Percentiles rank a stretch among this genome's conserved stretches.
Conservation (phyloP, 2,797 vertebrate genomes). For the Mus caroli region DNA sequence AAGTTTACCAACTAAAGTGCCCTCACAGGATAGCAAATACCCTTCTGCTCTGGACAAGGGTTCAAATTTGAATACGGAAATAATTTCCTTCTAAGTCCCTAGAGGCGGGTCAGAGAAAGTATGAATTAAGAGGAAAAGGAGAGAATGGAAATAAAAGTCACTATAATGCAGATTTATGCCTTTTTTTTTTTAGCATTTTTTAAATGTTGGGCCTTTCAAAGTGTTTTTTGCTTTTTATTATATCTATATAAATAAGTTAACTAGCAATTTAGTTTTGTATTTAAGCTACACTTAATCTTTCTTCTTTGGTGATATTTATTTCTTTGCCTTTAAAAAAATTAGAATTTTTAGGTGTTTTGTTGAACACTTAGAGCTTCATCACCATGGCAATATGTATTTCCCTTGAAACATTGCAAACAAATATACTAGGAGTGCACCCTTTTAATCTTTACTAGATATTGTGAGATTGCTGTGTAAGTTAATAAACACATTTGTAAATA, state of each 20-base stretch:
- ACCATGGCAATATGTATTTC: slow-evolving; percentile 86
- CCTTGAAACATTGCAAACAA: slow-evolving; percentile 80
- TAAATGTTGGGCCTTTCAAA: slow-evolving; percentile 88
- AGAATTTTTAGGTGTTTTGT: too few relatives aligned
- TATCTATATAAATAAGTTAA: slow-evolving; percentile 89
- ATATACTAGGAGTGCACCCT: slow-evolving; percentile 88
- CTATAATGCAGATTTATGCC: slow-evolving; percentile 90
- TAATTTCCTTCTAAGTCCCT: slow-evolving; percentile 50
- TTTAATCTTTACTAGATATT: slow-evolving; percentile 89
- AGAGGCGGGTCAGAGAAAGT: slow-evolving; percentile 74
- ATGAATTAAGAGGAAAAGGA: slow-evolving; percentile 75
- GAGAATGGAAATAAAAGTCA: slow-evolving; percentile 83
- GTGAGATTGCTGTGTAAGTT: slow-evolving; percentile 91
- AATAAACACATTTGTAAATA: slow-evolving; percentile 90
- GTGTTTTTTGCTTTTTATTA: slow-evolving; percentile 88
- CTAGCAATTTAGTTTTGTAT: slow-evolving; percentile 87
- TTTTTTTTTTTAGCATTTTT: slow-evolving; percentile 88
- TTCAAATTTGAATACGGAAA: slow-evolving; percentile 58
- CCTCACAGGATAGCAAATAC: slow-evolving; percentile 28
- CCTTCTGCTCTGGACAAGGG: slow-evolving; percentile 29
- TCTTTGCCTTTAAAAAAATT: slow-evolving; percentile 78
- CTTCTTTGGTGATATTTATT: slow-evolving; percentile 94
- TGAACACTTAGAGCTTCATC: slow-evolving; percentile 84
- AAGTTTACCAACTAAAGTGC: slow-evolving; percentile 37
- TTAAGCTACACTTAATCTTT: slow-evolving; percentile 90